phyloP scores from a whole-genome alignment of 2,888 invertebrate genomes.

The Napeogenes inachia region DNA sequence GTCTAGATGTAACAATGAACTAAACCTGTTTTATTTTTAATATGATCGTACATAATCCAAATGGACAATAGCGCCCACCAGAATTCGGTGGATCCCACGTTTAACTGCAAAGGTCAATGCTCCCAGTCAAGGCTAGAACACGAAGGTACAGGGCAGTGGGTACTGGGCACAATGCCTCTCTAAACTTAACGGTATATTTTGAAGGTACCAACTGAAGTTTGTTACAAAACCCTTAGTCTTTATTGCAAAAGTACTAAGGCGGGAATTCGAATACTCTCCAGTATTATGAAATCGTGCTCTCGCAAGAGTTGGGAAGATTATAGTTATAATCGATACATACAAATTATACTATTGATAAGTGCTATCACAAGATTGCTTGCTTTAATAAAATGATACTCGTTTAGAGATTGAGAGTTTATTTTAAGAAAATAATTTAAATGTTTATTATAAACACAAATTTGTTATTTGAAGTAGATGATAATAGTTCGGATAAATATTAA shows the following conservation, averaged over 20 bases:
- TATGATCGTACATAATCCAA: neutral
- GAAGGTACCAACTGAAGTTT: constrained; percentile 9
- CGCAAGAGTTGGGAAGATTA: constrained; percentile 5
- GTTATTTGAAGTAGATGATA: too few species aligned
- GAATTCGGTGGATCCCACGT: constrained; percentile 22
- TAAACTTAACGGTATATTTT: constrained; percentile 33
- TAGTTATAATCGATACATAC: neutral
- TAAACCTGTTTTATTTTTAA: too few species aligned
- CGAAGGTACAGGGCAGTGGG: constrained; percentile 38
- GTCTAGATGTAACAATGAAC: constrained; percentile 1
- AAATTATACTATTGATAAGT: constrained; percentile 1
- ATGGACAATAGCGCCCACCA: constrained; percentile 28
- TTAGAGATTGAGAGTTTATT: too few species aligned
- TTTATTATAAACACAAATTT: too few species aligned
- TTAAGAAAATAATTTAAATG: too few species aligned
- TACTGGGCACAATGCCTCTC: constrained; percentile 26
- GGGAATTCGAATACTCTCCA: neutral
- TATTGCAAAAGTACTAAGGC: too few species aligned
- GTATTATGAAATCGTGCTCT: neutral
- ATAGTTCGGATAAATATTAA: too few species aligned
- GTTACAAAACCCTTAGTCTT: too few species aligned
- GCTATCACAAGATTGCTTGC: neutral
- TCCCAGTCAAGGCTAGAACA: constrained; percentile 42
- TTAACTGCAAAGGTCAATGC: constrained; percentile 38
- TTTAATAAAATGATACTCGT: too few species aligned